These are phyloP conservation scores for Cyprinodon diabolis DNA, from an alignment of 2,797 vertebrate species.

Conservation along the genomic window DNA sequence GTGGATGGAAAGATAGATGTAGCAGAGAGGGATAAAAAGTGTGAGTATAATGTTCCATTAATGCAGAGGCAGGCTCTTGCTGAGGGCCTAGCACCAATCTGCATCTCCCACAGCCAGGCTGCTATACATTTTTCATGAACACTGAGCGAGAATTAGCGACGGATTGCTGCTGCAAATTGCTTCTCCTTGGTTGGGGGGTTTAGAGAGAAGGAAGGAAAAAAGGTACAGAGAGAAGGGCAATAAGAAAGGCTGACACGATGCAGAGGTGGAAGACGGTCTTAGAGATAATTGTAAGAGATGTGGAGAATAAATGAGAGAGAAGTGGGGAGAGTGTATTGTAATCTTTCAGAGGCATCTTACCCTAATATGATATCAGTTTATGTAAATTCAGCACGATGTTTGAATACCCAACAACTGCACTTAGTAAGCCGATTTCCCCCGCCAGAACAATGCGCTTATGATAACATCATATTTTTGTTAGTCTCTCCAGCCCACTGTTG, in stretches of 20 bases:
- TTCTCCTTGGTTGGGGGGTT: slow-evolving; percentile 66
- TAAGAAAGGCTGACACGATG: slow-evolving; percentile 17
- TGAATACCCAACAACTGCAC: slow-evolving; percentile 3
- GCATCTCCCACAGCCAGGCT: slow-evolving; percentile 79
- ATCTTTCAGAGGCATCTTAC: slow-evolving; percentile 5
- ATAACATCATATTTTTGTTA: background rate
- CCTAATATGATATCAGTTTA: background rate
- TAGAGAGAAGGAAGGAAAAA: slow-evolving; percentile 28
- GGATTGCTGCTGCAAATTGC: slow-evolving; percentile 80
- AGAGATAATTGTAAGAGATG: slow-evolving; percentile 26
- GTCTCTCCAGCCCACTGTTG: slow-evolving; percentile 18
- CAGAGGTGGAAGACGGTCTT: slow-evolving; percentile 24
- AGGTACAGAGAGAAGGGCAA: slow-evolving; percentile 16
- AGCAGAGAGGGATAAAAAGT: slow-evolving; percentile 23
- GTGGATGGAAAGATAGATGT: slow-evolving; percentile 6
- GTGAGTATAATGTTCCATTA: slow-evolving; percentile 77
- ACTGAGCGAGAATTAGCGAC: slow-evolving; percentile 81
- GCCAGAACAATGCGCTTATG: background rate
- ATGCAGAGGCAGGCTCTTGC: slow-evolving; percentile 71
- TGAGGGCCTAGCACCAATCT: slow-evolving; percentile 74
- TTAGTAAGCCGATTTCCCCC: background rate
- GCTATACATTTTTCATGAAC: slow-evolving; percentile 86
- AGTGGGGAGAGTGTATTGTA: background rate
- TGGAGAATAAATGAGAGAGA: slow-evolving; percentile 7
- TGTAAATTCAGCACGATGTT: slow-evolving; percentile 5